Evolutionary conservation across 2,797 vertebrate genomes (phyloP).

Genomic region (Sebastes elongatus): DNA sequence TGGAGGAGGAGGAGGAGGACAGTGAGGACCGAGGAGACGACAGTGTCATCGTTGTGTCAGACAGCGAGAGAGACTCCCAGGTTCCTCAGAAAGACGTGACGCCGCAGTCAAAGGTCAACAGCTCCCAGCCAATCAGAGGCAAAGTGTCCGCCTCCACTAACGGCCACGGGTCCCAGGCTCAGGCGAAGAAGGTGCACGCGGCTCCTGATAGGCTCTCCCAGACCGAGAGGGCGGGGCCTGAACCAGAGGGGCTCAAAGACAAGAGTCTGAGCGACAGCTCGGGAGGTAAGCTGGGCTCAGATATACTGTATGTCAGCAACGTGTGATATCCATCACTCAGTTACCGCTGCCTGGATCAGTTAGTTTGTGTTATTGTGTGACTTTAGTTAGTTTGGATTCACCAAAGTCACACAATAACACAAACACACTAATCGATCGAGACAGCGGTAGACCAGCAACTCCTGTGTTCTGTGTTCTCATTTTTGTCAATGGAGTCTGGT

Average conservation of each 20-base stretch:
- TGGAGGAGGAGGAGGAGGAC: slow-evolving; percentile 70
- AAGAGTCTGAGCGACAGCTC: slow-evolving; percentile 89
- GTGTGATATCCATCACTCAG: too few species aligned
- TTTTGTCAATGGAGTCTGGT: too few species aligned
- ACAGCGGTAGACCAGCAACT: too few species aligned
- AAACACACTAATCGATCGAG: too few species aligned
- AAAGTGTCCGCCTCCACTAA: slow-evolving; percentile 51
- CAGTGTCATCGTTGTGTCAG: slow-evolving; percentile 51
- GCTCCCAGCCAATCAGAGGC: slow-evolving; percentile 30
- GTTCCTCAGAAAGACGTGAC: slow-evolving; percentile 1
- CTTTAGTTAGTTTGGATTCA: too few species aligned
- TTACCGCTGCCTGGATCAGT: too few species aligned
- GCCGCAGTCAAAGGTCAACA: slow-evolving; percentile 4
- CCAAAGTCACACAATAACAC: too few species aligned
- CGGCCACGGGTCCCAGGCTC: slow-evolving; percentile 47
- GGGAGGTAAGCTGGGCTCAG: slow-evolving; percentile 81
- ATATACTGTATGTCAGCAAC: background rate
- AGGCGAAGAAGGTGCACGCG: slow-evolving; percentile 1
- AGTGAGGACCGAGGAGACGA: slow-evolving; percentile 26
- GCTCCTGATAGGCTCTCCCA: slow-evolving; percentile 52
- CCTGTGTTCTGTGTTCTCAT: too few species aligned
- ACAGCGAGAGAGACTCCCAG: slow-evolving; percentile 71
- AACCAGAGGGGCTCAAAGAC: slow-evolving; percentile 61
- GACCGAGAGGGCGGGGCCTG: slow-evolving; percentile 32
- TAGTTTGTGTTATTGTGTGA: too few species aligned